Evolutionary conservation across 2,888 invertebrate species (phyloP).

Genomic region (Ichneumoninae sp.): DNA sequence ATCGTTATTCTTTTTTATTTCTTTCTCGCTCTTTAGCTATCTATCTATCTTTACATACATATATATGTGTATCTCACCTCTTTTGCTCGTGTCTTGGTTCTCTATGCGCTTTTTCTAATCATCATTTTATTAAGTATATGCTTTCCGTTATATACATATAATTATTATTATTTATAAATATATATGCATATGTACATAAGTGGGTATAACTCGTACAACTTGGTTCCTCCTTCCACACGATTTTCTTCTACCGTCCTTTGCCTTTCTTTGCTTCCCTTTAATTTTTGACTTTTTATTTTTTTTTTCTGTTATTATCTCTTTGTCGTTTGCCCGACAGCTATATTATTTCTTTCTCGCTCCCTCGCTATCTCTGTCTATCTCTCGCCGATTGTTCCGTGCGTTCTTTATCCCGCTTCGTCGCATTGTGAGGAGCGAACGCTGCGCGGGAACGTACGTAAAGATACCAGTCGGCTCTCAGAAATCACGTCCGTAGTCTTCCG

Average conservation of each 20-base stretch:
- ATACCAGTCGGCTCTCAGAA: slow-evolving; percentile 63
- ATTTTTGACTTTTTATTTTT: background rate
- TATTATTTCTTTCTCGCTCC: slow-evolving; percentile 46
- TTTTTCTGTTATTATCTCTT: slow-evolving; percentile 10
- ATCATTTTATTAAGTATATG: slow-evolving; percentile 9
- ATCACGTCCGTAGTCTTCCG: slow-evolving; percentile 74
- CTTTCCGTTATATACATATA: background rate
- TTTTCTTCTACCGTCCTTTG: slow-evolving; percentile 2
- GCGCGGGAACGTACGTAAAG: slow-evolving; percentile 3
- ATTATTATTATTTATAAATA: background rate
- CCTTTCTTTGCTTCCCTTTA: slow-evolving; percentile 10
- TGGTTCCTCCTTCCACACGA: background rate
- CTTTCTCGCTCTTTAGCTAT: too few species aligned
- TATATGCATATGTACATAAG: background rate
- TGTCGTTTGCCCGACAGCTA: slow-evolving; percentile 44
- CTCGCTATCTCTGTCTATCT: background rate
- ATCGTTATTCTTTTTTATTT: too few species aligned
- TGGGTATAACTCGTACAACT: slow-evolving; percentile 19
- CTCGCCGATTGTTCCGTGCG: slow-evolving; percentile 4
- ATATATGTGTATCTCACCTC: slow-evolving; percentile 24
- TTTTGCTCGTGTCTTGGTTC: slow-evolving; percentile 54
- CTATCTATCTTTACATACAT: background rate
- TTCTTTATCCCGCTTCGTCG: slow-evolving; percentile 45
- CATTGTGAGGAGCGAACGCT: slow-evolving; percentile 16
- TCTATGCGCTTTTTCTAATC: slow-evolving; percentile 31